A percentile compares a stretch with the other conserved stretches of the same genome.
phyloP scores from a whole-genome alignment of 2,113 vertebrate genomes.

The Muntiacus muntjak region DNA sequence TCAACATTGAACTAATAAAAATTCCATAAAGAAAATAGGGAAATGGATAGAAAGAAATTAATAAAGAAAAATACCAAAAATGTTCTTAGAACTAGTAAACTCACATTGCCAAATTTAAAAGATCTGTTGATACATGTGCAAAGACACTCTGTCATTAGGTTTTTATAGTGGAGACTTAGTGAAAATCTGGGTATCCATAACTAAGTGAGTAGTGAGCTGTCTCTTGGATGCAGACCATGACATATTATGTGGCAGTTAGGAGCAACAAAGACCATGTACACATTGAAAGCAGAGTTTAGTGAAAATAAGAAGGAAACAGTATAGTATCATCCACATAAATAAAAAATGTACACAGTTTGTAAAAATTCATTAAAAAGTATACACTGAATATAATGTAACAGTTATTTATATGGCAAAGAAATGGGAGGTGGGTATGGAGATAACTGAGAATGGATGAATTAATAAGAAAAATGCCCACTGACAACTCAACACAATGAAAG shows the following conservation, averaged over 20 bases:
- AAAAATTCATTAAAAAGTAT: conserved; percentile 17
- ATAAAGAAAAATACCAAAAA: background rate
- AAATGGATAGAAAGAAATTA: conserved; percentile 28
- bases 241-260: background rate
- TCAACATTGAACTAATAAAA: background rate
- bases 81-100: background rate
- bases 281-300: background rate
- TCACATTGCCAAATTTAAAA: background rate
- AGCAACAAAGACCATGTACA: background rate
- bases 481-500: background rate
- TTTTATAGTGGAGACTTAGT: background rate
- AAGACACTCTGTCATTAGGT: background rate
- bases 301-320: background rate
- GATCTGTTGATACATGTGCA: background rate
- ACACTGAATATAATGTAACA: background rate
- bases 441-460: background rate
- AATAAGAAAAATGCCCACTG: background rate
- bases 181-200: background rate
- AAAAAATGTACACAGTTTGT: background rate
- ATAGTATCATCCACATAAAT: background rate
- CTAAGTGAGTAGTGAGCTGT: background rate
- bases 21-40: background rate
- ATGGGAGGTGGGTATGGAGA: background rate
- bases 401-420: background rate
- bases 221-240: background rate